A percentile compares a stretch with the other conserved stretches of the same genome.
Evolutionary conservation across 2,797 vertebrate species (phyloP).

Genomic region (Rhadinocentrus ornatus): DNA sequence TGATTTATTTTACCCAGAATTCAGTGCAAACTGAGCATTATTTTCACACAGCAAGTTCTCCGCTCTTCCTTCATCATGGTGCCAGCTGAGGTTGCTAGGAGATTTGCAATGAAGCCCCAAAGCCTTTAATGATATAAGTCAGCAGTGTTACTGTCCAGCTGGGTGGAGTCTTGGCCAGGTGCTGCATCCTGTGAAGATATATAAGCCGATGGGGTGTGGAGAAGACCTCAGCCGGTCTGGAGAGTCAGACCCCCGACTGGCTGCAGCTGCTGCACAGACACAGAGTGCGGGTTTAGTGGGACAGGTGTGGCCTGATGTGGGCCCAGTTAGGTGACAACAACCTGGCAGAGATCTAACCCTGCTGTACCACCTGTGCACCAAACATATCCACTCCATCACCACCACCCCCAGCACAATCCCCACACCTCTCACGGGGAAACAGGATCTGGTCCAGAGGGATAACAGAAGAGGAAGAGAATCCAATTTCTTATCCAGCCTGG

Average conservation of each 20-base stretch:
- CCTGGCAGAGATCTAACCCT: constrained; percentile 65
- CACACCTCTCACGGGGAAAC: constrained; percentile 43
- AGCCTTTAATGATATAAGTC: constrained; percentile 56
- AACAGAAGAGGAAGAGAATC: constrained; percentile 71
- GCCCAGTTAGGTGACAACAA: constrained; percentile 42
- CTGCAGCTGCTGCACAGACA: constrained; percentile 60
- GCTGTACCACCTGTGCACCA: constrained; percentile 19
- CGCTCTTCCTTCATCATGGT: constrained; percentile 32
- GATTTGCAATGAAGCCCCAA: constrained; percentile 53
- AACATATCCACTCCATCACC: constrained; percentile 25
- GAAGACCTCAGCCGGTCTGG: constrained; percentile 33
- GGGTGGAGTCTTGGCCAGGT: constrained; percentile 59
- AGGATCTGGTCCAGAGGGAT: constrained; percentile 79
- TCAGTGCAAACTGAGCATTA: constrained; percentile 33
- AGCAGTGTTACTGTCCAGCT: constrained; percentile 53
- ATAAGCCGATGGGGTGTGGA: constrained; percentile 49
- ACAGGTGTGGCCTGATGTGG: constrained; percentile 66
- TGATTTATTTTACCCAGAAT: constrained; percentile 31
- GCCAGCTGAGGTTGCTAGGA: constrained; percentile 49
- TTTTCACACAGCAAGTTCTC: constrained; percentile 40
- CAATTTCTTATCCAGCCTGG: constrained; percentile 72
- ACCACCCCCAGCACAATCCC: constrained; percentile 12
- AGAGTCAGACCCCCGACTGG: constrained; percentile 38
- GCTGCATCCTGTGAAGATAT: constrained; percentile 55
- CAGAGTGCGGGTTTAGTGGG: constrained; percentile 21